phyloP scores from a whole-genome alignment of 2,113 vertebrate species.

The Takifugu bimaculatus region DNA sequence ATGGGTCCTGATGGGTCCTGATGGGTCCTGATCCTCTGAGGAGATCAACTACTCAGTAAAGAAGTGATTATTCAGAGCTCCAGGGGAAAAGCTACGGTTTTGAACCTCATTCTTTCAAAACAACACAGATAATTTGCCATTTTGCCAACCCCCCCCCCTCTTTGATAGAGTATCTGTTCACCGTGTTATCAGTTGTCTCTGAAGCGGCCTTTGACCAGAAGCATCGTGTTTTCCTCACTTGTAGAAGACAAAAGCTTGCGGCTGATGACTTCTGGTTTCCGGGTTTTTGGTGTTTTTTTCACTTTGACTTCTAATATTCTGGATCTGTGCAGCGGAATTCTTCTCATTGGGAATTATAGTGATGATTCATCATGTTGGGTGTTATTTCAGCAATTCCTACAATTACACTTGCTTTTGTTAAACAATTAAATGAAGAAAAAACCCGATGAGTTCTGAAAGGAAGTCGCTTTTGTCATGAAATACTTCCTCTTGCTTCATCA shows the following conservation, averaged over 20 bases:
- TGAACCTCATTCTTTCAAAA: slow-evolving; percentile 4
- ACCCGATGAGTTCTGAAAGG: not conserved
- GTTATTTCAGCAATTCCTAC: not conserved
- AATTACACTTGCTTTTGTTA: not conserved
- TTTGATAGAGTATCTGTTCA: slow-evolving; percentile 25
- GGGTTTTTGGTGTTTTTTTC: too few species aligned
- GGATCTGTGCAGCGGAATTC: too few species aligned
- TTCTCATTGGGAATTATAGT: too few species aligned
- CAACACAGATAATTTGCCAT: slow-evolving; percentile 16
- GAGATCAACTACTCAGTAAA: too few species aligned
- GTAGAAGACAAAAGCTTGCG: not conserved
- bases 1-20: too few species aligned
- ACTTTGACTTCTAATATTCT: too few species aligned
- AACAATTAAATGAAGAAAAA: not conserved
- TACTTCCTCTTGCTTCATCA: slow-evolving; percentile 1
- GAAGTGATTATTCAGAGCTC: too few species aligned
- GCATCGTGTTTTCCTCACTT: slow-evolving; percentile 3
- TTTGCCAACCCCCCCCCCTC: slow-evolving; percentile 15
- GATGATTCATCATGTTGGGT: too few species aligned
- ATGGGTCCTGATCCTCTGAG: too few species aligned
- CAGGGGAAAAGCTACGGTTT: too few species aligned
- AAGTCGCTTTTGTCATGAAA: not conserved
- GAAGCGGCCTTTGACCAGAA: slow-evolving; percentile 41
- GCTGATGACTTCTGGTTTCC: not conserved
- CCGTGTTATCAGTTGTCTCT: slow-evolving; percentile 35